Percentiles rank a stretch among this genome's conserved stretches.
Conservation (phyloP, 2,113 vertebrate genomes). For the Pomatorhinus ruficollis region DNA sequence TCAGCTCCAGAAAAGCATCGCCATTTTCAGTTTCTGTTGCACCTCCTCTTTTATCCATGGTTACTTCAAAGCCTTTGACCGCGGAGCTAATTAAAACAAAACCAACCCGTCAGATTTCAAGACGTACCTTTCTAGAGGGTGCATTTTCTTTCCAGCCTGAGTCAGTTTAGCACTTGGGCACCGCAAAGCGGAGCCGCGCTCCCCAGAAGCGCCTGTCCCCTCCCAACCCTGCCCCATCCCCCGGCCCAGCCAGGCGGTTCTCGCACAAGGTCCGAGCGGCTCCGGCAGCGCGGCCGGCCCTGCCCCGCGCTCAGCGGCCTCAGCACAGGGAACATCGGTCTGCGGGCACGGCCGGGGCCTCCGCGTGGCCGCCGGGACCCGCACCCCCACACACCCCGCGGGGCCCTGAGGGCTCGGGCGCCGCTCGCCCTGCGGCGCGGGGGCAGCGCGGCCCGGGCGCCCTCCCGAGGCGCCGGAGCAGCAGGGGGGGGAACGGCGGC, state of each 20-base stretch:
- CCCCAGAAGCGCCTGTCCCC: rapidly evolving
- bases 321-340: rapidly evolving
- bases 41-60: conserved; percentile 89
- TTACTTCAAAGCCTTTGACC: conserved; percentile 40
- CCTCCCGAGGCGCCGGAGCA: neutral
- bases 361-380: neutral
- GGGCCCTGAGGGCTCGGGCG: neutral
- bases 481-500: neutral
- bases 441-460: neutral
- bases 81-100: conserved; percentile 35
- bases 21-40: conserved; percentile 80
- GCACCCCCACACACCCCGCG: neutral
- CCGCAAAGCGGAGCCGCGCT: rapidly evolving
- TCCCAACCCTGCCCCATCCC: neutral
- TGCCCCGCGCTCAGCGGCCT: neutral
- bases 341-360: neutral
- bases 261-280: rapidly evolving
- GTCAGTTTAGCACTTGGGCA: rapidly evolving
- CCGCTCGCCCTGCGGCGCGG: neutral
- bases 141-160: rapidly evolving
- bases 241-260: rapidly evolving
- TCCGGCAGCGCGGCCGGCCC: neutral
- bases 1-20: conserved; percentile 74
- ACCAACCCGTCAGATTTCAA: neutral
- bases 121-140: rapidly evolving